A percentile compares a stretch with the other conserved stretches of the same genome.
phyloP scores from a whole-genome alignment of 2,113 vertebrate species.

The Poecile atricapillus region DNA sequence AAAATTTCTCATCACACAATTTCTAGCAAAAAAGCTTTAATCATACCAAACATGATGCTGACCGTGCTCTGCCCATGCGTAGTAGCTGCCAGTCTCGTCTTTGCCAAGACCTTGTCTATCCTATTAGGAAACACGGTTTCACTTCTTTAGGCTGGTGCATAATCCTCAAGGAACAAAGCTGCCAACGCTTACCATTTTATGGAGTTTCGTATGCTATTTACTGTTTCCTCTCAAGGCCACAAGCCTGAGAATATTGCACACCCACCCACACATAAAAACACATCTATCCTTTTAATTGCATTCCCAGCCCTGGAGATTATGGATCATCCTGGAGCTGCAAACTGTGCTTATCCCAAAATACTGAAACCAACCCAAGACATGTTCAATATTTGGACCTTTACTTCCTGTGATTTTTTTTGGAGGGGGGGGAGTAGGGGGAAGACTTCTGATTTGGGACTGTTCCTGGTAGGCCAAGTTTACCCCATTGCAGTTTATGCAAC shows the following conservation, averaged over 20 bases:
- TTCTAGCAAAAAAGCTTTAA: background rate
- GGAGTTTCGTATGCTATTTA: background rate
- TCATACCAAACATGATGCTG: rapidly evolving
- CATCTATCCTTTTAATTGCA: background rate
- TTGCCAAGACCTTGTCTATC: background rate
- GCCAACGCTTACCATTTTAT: background rate
- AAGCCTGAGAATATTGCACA: background rate
- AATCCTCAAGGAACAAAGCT: background rate
- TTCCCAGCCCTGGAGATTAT: background rate
- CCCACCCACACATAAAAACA: background rate
- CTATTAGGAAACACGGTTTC: background rate
- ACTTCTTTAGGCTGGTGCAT: background rate
- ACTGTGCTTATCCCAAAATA: background rate
- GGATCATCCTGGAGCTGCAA: background rate
- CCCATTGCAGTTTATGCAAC: background rate
- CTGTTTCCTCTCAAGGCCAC: background rate
- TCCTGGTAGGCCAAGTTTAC: background rate
- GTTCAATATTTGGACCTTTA: background rate
- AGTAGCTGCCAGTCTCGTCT: background rate
- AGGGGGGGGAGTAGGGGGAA: too few species aligned
- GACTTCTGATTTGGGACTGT: background rate
- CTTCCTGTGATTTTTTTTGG: background rate
- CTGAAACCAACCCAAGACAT: rapidly evolving
- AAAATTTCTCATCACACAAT: background rate
- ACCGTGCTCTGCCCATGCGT: rapidly evolving